These are phyloP conservation scores for Strongylocentrotus purpuratus DNA, from an alignment of 35 echinoderm and acorn worm species.

Conservation along the genomic window DNA sequence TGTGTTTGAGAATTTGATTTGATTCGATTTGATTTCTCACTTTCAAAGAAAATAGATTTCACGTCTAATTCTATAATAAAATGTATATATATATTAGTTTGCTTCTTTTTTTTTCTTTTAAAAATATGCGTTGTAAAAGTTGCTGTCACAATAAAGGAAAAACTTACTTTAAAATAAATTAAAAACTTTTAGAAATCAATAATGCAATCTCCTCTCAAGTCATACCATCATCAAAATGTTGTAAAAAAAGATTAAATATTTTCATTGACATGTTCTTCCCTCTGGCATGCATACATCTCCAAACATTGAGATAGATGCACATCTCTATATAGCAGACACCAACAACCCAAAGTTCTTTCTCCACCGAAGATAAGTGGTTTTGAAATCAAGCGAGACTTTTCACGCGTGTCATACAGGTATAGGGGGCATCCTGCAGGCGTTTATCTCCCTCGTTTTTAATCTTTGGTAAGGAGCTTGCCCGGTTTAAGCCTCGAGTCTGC, in stretches of 20 bases:
- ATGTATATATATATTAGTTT: too few species aligned
- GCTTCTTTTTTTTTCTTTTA: too few species aligned
- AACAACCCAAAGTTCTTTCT: background rate
- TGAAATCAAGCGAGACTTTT: background rate
- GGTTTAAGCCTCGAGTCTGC: background rate
- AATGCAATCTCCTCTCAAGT: too few species aligned
- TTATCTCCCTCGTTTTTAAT: background rate
- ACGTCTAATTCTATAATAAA: too few species aligned
- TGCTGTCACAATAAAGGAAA: too few species aligned
- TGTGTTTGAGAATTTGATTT: too few species aligned
- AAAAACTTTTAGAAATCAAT: too few species aligned
- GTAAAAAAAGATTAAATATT: background rate
- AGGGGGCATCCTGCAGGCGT: background rate
- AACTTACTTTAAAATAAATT: too few species aligned
- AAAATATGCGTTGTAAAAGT: too few species aligned
- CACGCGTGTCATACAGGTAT: background rate
- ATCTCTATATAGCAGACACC: background rate
- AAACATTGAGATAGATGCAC: conserved; percentile 11
- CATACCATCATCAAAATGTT: background rate
- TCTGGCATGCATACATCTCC: background rate
- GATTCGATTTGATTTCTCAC: too few species aligned
- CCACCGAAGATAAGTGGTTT: background rate
- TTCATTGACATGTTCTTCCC: background rate
- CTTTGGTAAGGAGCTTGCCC: background rate
- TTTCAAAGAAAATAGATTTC: too few species aligned